These are phyloP conservation scores for Dicaeum eximium DNA, from an alignment of 2,113 vertebrate species.

Conservation along the genomic window DNA sequence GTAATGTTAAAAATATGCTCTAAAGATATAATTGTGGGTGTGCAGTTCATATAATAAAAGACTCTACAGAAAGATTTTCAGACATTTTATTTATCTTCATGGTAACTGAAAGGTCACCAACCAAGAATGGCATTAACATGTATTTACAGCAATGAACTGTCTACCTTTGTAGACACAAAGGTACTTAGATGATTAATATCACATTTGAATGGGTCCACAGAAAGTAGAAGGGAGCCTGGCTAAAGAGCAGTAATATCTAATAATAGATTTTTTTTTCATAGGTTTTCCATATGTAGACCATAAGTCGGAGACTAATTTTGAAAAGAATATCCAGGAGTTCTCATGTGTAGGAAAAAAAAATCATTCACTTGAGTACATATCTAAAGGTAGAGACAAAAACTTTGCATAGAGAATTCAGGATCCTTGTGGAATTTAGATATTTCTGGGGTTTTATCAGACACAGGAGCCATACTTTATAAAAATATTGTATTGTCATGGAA, in stretches of 20 bases:
- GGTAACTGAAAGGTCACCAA: slow-evolving; percentile 27
- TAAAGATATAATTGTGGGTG: slow-evolving; percentile 50
- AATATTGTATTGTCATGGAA: rapidly evolving
- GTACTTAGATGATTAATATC: neutral
- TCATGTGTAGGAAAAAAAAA: neutral
- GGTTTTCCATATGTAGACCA: neutral
- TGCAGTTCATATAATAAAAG: neutral
- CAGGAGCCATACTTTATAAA: neutral
- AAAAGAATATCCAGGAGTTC: neutral
- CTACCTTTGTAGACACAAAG: neutral
- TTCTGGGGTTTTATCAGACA: neutral
- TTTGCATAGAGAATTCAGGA: neutral
- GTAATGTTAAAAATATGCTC: neutral
- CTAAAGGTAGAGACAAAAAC: neutral
- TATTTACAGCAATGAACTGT: slow-evolving; percentile 6
- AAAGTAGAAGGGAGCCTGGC: neutral
- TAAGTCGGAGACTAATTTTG: neutral
- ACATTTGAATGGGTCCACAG: neutral
- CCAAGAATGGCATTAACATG: slow-evolving; percentile 8
- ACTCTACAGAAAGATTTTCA: neutral
- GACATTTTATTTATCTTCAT: slow-evolving; percentile 54
- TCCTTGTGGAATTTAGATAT: neutral
- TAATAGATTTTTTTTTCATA: neutral
- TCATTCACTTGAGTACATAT: neutral
- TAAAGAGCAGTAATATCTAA: neutral